These are phyloP conservation scores for Pantherophis vulpinus DNA, from an alignment of 2,797 vertebrate genomes.

Conservation along the genomic window DNA sequence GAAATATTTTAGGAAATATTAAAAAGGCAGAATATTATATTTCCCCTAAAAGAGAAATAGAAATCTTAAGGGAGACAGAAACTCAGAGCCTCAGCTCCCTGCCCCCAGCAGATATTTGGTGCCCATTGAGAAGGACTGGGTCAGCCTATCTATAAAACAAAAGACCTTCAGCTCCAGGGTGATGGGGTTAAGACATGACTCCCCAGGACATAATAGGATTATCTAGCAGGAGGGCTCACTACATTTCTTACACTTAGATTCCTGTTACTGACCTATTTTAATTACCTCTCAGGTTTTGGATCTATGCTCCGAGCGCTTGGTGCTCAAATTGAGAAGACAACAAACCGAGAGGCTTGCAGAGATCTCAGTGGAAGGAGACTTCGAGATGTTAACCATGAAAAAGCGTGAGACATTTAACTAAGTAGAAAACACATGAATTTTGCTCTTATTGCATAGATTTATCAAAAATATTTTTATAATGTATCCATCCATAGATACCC, in stretches of 20 bases:
- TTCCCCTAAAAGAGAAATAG: no score
- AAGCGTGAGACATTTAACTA: conserved; percentile 79
- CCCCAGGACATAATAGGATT: no score
- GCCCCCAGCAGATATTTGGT: no score
- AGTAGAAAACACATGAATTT: not conserved
- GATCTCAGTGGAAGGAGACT: conserved; percentile 93
- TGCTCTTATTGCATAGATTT: not conserved
- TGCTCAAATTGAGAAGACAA: conserved; percentile 97
- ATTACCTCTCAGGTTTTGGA: conserved; percentile 82
- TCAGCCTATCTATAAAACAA: no score
- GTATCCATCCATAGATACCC: not conserved
- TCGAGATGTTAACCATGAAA: conserved; percentile 95
- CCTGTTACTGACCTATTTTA: conserved; percentile 20
- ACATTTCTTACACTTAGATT: not conserved
- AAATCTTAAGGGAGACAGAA: no score
- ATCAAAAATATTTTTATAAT: not conserved
- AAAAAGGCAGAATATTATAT: no score
- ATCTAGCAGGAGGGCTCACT: no score
- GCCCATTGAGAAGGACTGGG: no score
- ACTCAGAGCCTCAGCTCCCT: no score
- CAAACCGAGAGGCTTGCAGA: conserved; percentile 92
- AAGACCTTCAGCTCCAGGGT: no score
- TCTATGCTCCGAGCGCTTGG: conserved; percentile 96
- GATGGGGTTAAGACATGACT: no score
- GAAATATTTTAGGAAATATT: no score